These are phyloP conservation scores for Tenthredo distinguenda DNA, from an alignment of 2,888 invertebrate genomes.

Conservation along the genomic window DNA sequence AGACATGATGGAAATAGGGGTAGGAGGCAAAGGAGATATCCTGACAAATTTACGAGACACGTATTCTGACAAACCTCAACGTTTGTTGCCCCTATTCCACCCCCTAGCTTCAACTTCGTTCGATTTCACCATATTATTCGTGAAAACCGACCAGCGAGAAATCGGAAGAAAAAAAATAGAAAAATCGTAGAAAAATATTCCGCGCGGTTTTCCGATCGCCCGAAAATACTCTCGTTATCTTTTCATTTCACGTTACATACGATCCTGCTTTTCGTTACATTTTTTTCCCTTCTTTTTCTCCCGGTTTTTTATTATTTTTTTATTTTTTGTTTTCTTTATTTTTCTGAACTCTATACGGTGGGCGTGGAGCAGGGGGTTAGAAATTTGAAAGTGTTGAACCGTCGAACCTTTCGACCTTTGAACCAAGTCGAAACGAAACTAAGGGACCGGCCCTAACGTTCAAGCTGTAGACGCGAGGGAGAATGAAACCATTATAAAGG, in stretches of 20 bases:
- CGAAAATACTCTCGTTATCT: neutral
- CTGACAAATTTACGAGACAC: constrained; percentile 35
- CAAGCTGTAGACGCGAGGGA: neutral
- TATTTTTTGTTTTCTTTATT: neutral
- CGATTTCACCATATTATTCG: neutral
- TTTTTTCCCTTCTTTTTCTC: neutral
- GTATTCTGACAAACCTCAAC: constrained; percentile 20
- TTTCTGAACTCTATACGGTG: neutral
- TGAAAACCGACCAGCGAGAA: neutral
- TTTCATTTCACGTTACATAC: neutral
- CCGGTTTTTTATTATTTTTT: neutral
- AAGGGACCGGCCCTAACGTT: neutral
- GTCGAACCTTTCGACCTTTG: constrained; percentile 6
- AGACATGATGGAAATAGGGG: constrained; percentile 26
- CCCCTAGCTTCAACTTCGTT: neutral
- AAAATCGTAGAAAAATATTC: neutral
- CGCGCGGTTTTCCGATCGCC: neutral
- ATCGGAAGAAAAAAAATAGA: neutral
- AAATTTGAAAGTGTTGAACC: constrained; percentile 26
- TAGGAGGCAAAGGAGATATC: constrained; percentile 1
- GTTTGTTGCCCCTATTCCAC: neutral
- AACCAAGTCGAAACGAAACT: neutral
- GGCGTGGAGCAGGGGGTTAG: neutral
- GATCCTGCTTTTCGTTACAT: neutral
- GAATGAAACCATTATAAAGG: constrained; percentile 42